Evolutionary conservation across 2,888 invertebrate species (phyloP).

Genomic region (Pemphredon lugubris): DNA sequence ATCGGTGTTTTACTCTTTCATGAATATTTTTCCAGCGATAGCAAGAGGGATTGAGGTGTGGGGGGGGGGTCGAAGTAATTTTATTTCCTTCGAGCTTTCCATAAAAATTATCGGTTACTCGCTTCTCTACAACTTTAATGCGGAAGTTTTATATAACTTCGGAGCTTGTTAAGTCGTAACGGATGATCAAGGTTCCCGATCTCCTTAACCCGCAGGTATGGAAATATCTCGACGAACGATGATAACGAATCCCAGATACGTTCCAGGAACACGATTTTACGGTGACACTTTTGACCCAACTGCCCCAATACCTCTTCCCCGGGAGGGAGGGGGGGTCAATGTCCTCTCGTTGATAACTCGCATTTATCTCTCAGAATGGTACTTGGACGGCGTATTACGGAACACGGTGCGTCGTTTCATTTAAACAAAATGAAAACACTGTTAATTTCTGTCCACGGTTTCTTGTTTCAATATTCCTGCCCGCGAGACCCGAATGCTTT

Average conservation of each 20-base stretch:
- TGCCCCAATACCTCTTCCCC: conserved; percentile 25
- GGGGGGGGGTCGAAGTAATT: no score
- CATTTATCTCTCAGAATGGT: conserved; percentile 17
- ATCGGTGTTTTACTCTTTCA: no score
- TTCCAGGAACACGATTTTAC: conserved; percentile 44
- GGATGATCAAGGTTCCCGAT: conserved; percentile 43
- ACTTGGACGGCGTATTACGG: conserved; percentile 13
- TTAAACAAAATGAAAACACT: neutral
- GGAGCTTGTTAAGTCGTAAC: conserved; percentile 18
- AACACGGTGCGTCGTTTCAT: neutral
- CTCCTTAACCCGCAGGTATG: conserved; percentile 39
- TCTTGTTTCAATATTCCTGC: no score
- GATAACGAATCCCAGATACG: conserved; percentile 48
- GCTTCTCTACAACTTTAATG: no score
- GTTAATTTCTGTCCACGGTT: neutral
- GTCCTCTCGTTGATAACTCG: conserved; percentile 5
- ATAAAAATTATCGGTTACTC: no score
- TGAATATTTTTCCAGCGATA: no score
- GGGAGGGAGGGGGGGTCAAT: conserved; percentile 41
- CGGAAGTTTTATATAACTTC: neutral
- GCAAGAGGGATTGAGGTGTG: no score
- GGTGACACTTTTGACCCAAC: conserved; percentile 50
- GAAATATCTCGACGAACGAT: conserved; percentile 34
- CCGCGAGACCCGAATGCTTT: no score
- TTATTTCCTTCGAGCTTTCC: no score